These are phyloP conservation scores for Odocoileus virginianus DNA, from an alignment of 2,113 vertebrate species.

Conservation along the genomic window DNA sequence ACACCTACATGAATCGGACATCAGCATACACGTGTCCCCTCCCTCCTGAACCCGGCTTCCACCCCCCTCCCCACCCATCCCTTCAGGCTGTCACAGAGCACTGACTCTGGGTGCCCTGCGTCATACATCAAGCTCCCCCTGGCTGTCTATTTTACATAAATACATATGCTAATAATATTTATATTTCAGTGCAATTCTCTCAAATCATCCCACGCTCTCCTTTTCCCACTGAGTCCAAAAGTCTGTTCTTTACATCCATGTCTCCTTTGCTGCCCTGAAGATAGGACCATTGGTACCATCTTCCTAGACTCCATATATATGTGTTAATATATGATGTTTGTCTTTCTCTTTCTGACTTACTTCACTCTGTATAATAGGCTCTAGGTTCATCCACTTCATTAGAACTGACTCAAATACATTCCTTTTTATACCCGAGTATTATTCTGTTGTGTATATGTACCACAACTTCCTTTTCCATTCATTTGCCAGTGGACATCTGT, in stretches of 20 bases:
- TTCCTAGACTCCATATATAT: neutral
- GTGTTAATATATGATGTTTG: neutral
- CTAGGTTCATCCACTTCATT: neutral
- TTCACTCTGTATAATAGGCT: neutral
- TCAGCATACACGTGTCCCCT: neutral
- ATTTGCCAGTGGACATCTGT: neutral
- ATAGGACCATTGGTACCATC: neutral
- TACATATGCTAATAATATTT: neutral
- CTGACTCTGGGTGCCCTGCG: neutral
- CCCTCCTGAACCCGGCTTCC: neutral
- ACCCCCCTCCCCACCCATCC: neutral
- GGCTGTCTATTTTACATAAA: neutral
- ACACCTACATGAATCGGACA: accelerated
- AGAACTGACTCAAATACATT: neutral
- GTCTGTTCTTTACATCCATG: neutral
- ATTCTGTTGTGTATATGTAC: neutral
- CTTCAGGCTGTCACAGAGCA: neutral
- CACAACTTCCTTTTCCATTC: neutral
- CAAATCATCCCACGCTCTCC: neutral
- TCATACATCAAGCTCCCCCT: neutral
- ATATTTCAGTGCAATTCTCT: neutral
- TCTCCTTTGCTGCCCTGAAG: neutral
- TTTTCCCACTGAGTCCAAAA: neutral
- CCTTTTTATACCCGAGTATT: neutral
- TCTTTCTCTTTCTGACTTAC: neutral